Percentiles rank a stretch among this genome's conserved stretches.
phyloP scores from a whole-genome alignment of 2,888 invertebrate species.

The Nysson spinosus region DNA sequence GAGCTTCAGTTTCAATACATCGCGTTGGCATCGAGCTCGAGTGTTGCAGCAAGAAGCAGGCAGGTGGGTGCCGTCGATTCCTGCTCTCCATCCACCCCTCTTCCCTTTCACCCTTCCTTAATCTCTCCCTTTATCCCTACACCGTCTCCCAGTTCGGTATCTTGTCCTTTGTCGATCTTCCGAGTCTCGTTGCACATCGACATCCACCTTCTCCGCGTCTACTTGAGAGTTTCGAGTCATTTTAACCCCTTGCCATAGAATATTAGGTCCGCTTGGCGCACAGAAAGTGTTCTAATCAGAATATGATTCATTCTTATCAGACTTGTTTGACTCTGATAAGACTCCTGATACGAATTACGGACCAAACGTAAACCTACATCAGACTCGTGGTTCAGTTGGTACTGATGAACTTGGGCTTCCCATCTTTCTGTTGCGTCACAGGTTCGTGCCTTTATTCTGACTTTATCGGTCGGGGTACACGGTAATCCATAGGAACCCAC shows the following conservation, averaged over 20 bases:
- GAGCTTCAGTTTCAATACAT: slow-evolving; percentile 55
- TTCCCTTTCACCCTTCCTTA: slow-evolving; percentile 1
- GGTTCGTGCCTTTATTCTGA: slow-evolving; percentile 76
- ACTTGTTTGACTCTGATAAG: too few relatives aligned
- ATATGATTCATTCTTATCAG: too few relatives aligned
- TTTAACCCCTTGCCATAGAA: too few relatives aligned
- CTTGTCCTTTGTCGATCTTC: not conserved
- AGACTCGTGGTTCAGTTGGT: too few relatives aligned
- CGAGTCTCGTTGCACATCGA: too few relatives aligned
- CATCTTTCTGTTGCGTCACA: slow-evolving; percentile 72
- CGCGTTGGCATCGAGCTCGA: slow-evolving; percentile 54
- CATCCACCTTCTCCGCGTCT: too few relatives aligned
- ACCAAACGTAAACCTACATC: too few relatives aligned
- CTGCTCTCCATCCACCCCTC: slow-evolving; percentile 14
- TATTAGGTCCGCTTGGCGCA: too few relatives aligned
- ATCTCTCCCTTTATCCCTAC: slow-evolving; percentile 49
- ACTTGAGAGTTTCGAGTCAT: too few relatives aligned
- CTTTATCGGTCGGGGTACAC: slow-evolving; percentile 76
- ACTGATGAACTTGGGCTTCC: not conserved
- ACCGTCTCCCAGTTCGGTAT: not conserved
- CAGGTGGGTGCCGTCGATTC: slow-evolving; percentile 52
- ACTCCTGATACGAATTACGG: too few relatives aligned
- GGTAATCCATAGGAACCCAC: slow-evolving; percentile 76
- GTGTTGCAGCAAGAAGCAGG: slow-evolving; percentile 51
- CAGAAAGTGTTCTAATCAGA: too few relatives aligned